These are phyloP conservation scores for Arctocebus calabarensis DNA, from an alignment of 2,797 vertebrate species.

Conservation along the genomic window DNA sequence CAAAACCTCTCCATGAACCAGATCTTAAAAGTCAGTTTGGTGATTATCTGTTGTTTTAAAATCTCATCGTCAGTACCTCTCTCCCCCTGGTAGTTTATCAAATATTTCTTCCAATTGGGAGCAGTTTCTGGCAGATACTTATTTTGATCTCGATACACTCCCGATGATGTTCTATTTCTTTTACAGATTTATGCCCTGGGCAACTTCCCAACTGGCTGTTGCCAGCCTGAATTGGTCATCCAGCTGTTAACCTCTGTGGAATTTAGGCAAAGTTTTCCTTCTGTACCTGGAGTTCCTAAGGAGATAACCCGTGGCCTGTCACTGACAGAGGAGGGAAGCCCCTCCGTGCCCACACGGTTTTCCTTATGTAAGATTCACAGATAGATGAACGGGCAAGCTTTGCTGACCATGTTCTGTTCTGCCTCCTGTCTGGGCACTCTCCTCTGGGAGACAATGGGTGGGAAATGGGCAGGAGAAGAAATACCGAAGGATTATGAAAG, in stretches of 20 bases:
- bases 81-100: not conserved
- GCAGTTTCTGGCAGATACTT: not conserved
- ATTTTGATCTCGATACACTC: not conserved
- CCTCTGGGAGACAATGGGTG: not conserved
- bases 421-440: not conserved
- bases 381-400: not conserved
- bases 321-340: not conserved
- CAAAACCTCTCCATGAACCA: not conserved
- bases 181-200: not conserved
- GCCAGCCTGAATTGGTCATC: not conserved
- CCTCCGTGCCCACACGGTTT: rapidly evolving
- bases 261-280: not conserved
- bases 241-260: not conserved
- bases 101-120: not conserved
- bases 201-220: not conserved
- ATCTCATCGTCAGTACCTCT: not conserved
- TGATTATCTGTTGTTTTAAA: not conserved
- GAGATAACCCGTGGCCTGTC: not conserved
- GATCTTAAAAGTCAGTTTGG: not conserved
- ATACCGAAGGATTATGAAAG: not conserved
- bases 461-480: not conserved
- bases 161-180: too few relatives aligned
- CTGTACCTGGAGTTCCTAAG: not conserved
- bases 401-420: not conserved
- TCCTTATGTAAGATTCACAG: not conserved